Evolutionary conservation across 2,113 vertebrate genomes (phyloP).

Genomic region (Pterocles burchelli): DNA sequence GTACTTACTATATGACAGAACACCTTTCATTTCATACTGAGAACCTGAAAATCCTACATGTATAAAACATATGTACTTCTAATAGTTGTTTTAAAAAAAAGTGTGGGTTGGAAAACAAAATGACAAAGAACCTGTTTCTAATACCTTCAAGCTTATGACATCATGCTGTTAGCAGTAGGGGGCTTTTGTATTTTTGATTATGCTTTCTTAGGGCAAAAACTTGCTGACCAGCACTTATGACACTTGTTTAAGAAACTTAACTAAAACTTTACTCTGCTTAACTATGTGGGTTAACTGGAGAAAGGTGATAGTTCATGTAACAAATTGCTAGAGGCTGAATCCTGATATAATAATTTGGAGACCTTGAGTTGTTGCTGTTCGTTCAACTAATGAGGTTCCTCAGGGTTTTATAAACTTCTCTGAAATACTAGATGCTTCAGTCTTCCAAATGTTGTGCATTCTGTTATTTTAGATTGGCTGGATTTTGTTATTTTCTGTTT

Average conservation of each 20-base stretch:
- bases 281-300: background rate
- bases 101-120: background rate
- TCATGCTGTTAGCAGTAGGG: background rate
- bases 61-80: background rate
- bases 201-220: background rate
- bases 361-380: background rate
- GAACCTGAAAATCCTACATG: background rate
- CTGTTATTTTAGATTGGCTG: background rate
- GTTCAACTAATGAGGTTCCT: background rate
- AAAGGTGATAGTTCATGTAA: background rate
- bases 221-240: background rate
- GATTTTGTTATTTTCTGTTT: background rate
- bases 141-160: background rate
- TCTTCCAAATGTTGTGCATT: background rate
- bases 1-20: slow-evolving; percentile 57
- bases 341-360: background rate
- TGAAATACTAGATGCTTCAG: background rate
- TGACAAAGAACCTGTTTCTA: background rate
- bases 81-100: background rate
- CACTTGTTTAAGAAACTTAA: background rate
- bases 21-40: background rate
- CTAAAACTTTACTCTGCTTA: background rate
- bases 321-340: background rate
- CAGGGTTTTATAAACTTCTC: background rate
- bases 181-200: accelerated